Evolutionary conservation across 2,888 invertebrate genomes (phyloP).

Genomic region (Sinotaia quadrata): DNA sequence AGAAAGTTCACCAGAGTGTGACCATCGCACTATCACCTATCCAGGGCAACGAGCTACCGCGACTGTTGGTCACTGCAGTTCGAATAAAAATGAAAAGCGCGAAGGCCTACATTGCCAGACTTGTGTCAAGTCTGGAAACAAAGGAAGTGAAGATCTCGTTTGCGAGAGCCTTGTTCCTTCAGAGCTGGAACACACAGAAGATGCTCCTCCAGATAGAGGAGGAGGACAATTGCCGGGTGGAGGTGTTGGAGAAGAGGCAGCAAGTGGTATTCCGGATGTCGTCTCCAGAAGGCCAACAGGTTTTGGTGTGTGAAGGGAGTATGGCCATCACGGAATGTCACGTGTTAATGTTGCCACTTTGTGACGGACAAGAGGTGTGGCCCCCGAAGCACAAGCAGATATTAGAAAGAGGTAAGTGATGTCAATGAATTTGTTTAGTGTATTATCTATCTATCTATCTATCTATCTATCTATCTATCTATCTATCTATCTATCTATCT

Average conservation of each 20-base stretch:
- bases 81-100: too few species aligned
- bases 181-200: neutral
- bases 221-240: neutral
- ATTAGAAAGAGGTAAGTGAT: slow-evolving; percentile 8
- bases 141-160: neutral
- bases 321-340: slow-evolving; percentile 1
- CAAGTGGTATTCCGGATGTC: neutral
- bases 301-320: slow-evolving; percentile 9
- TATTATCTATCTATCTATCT: too few species aligned
- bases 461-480: too few species aligned
- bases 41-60: too few species aligned
- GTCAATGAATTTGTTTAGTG: too few species aligned
- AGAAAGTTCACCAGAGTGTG: too few species aligned
- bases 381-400: neutral
- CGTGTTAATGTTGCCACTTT: slow-evolving; percentile 5
- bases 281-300: slow-evolving; percentile 11
- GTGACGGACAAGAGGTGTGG: slow-evolving; percentile 3
- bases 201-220: neutral
- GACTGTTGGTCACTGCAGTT: too few species aligned
- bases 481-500: too few species aligned
- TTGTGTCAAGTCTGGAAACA: slow-evolving; percentile 5
- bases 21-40: too few species aligned
- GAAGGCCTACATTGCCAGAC: too few species aligned
- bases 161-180: neutral
- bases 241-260: neutral